Evolutionary conservation across 2,888 invertebrate species (phyloP).

Genomic region (Epicampocera succincta): DNA sequence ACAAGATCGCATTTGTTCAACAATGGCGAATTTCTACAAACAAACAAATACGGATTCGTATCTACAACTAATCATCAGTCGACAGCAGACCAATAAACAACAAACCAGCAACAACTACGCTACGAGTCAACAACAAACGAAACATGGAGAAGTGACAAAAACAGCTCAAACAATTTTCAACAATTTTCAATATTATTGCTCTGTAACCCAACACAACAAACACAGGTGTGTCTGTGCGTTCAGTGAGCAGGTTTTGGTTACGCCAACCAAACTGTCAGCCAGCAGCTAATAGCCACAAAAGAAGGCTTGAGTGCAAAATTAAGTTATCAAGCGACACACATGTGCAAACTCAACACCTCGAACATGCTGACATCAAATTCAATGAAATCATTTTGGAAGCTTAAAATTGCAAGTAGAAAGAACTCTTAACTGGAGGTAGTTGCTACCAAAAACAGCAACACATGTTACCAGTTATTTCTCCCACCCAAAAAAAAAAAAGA

Average conservation of each 20-base stretch:
- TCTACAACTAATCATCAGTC: constrained; percentile 46
- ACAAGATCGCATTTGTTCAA: constrained; percentile 46
- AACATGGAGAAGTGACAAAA: constrained; percentile 59
- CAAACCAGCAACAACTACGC: constrained; percentile 36
- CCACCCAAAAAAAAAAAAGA: neutral
- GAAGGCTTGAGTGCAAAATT: constrained; percentile 28
- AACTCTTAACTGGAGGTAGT: constrained; percentile 12
- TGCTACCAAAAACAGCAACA: constrained; percentile 10
- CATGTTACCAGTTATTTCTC: constrained; percentile 13
- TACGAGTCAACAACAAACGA: neutral
- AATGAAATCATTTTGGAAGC: constrained; percentile 24
- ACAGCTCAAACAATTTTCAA: constrained; percentile 63
- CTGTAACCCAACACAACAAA: neutral
- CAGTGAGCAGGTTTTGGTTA: constrained; percentile 15
- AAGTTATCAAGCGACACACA: constrained; percentile 13
- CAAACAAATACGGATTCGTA: neutral
- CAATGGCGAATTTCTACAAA: neutral
- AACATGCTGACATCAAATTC: constrained; percentile 1
- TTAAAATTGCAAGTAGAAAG: neutral
- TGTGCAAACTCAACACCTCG: constrained; percentile 2
- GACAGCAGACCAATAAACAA: constrained; percentile 49
- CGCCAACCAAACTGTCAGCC: constrained; percentile 5
- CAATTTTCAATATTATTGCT: constrained; percentile 51
- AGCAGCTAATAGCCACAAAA: constrained; percentile 23
- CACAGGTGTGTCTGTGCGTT: neutral